Conservation (phyloP, 2,888 invertebrate species). For the Prosopocoilus inquinatus region DNA sequence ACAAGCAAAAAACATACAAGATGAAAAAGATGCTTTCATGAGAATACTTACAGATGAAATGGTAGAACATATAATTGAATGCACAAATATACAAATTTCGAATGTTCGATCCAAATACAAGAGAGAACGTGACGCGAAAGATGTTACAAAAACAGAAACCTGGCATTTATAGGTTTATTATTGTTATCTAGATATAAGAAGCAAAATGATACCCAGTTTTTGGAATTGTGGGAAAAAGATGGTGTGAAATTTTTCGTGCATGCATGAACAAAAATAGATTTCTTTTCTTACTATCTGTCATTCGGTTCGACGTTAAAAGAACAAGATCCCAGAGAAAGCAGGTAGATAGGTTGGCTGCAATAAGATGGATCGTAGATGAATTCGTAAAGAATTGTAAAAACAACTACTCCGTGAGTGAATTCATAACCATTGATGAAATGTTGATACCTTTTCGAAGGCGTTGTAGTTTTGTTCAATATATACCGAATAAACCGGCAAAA, state of each 20-base stretch:
- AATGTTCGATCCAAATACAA: background rate
- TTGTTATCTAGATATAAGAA: constrained; percentile 26
- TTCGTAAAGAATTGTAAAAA: constrained; percentile 19
- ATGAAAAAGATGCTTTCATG: background rate
- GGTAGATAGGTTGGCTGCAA: constrained; percentile 21
- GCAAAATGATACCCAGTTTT: constrained; percentile 27
- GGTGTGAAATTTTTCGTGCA: constrained; percentile 30
- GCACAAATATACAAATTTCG: too few relatives aligned
- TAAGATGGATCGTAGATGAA: constrained; percentile 12
- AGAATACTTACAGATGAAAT: background rate
- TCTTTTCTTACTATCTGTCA: constrained; percentile 18
- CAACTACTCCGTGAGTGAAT: constrained; percentile 17
- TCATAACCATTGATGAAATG: too few relatives aligned
- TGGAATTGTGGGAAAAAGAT: constrained; percentile 27
- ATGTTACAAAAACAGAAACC: constrained; percentile 21
- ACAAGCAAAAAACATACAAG: background rate
- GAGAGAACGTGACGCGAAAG: background rate
- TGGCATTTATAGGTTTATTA: constrained; percentile 26
- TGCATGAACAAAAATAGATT: constrained; percentile 23
- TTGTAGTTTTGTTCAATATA: constrained; percentile 5
- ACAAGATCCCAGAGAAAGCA: too few relatives aligned
- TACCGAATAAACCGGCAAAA: constrained; percentile 29
- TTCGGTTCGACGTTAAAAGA: constrained; percentile 16
- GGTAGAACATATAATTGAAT: too few relatives aligned
- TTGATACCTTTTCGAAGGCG: constrained; percentile 10